phyloP scores from a whole-genome alignment of 2,888 invertebrate species.

The Dermolepida albohirtum region DNA sequence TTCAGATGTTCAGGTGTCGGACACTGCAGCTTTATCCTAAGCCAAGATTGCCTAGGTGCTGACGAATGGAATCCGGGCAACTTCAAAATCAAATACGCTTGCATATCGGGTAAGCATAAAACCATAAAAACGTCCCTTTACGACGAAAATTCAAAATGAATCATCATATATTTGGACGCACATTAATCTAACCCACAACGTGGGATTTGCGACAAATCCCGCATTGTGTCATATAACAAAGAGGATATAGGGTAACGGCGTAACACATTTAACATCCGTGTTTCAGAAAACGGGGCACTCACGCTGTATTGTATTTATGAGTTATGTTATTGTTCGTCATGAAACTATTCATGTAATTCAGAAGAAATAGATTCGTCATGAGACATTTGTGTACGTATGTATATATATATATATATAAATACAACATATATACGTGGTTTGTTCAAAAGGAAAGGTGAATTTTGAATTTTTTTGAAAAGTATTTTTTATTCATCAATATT shows the following conservation, averaged over 20 bases:
- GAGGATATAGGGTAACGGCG: constrained; percentile 43
- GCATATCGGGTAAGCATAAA: constrained; percentile 75
- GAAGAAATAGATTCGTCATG: too few species aligned
- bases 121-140: not conserved
- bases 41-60: constrained; percentile 74
- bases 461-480: too few species aligned
- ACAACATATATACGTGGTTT: too few species aligned
- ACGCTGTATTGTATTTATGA: constrained; percentile 40
- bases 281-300: constrained; percentile 47
- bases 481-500: too few species aligned
- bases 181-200: constrained; percentile 13
- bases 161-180: constrained; percentile 30
- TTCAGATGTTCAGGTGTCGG: constrained; percentile 81
- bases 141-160: constrained; percentile 7
- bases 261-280: constrained; percentile 50
- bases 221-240: constrained; percentile 16
- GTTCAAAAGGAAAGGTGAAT: too few species aligned
- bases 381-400: too few species aligned
- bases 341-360: constrained; percentile 9
- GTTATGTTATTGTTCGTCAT: constrained; percentile 5
- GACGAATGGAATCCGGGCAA: constrained; percentile 74
- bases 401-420: too few species aligned
- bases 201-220: constrained; percentile 17
- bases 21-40: constrained; percentile 78
- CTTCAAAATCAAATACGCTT: constrained; percentile 78